phyloP scores from a whole-genome alignment of 2,888 invertebrate species.

The Mythimna pallens region DNA sequence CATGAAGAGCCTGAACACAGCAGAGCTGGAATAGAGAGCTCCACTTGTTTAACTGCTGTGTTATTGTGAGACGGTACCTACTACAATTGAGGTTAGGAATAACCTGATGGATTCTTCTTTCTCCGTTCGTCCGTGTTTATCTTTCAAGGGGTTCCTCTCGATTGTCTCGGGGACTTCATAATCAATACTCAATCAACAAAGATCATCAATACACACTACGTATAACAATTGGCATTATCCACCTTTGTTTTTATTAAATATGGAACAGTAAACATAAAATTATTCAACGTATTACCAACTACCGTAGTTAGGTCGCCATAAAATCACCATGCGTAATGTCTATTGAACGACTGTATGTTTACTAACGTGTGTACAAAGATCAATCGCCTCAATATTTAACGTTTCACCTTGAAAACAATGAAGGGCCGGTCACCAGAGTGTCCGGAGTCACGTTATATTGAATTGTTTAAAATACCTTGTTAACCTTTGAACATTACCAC shows the following conservation, averaged over 20 bases:
- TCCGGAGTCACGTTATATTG: conserved; percentile 72
- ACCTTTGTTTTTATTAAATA: conserved; percentile 40
- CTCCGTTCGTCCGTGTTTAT: not conserved
- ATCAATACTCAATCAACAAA: conserved; percentile 11
- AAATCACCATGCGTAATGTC: conserved; percentile 62
- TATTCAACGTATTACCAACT: conserved; percentile 28
- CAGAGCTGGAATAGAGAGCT: conserved; percentile 5
- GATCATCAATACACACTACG: conserved; percentile 13
- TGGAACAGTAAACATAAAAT: conserved; percentile 26
- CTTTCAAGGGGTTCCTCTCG: conserved; percentile 3
- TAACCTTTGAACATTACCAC: conserved; percentile 74
- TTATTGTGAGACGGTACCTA: not conserved
- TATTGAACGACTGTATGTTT: conserved; percentile 33
- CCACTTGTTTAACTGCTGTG: not conserved
- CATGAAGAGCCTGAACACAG: not conserved
- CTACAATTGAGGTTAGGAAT: not conserved
- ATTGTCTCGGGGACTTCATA: conserved; percentile 11
- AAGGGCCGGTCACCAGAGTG: conserved; percentile 69
- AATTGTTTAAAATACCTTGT: conserved; percentile 75
- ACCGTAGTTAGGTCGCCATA: conserved; percentile 45
- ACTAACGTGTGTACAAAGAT: conserved; percentile 48
- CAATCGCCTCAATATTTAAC: conserved; percentile 66
- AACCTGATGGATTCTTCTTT: not conserved
- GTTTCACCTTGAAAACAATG: conserved; percentile 73
- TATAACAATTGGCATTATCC: conserved; percentile 35